Evolutionary conservation across 2,113 vertebrate genomes (phyloP).

Genomic region (Salvelinus sp.): DNA sequence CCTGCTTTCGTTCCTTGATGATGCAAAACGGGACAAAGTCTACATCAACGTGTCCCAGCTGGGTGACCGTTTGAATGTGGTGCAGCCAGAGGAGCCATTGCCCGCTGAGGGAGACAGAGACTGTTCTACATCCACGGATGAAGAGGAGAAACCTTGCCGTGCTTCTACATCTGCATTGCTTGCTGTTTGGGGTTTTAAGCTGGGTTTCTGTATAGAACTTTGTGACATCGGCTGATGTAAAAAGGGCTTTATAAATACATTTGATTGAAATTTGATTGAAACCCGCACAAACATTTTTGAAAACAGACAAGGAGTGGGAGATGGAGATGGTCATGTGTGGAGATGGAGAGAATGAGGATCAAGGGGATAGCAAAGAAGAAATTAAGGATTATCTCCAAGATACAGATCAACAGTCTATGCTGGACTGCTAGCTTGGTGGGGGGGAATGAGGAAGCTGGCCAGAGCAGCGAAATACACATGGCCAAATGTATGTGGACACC

Average conservation of each 20-base stretch:
- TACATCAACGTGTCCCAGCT: neutral
- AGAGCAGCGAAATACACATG: neutral
- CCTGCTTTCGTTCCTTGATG: neutral
- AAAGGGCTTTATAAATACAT: too few species aligned
- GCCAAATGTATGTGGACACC: too few species aligned
- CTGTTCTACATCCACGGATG: neutral
- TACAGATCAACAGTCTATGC: neutral
- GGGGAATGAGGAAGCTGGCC: neutral
- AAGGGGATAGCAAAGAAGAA: conserved; percentile 7
- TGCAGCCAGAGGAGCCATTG: too few species aligned
- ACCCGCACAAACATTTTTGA: neutral
- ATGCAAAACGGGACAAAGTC: conserved; percentile 3
- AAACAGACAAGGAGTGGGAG: conserved; percentile 4
- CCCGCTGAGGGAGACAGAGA: neutral
- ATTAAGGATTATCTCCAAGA: neutral
- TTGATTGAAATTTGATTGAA: neutral
- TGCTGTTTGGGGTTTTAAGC: too few species aligned
- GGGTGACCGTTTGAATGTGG: neutral
- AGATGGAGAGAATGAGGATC: neutral
- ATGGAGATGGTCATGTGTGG: conserved; percentile 4
- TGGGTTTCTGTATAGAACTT: too few species aligned
- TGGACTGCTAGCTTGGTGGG: conserved; percentile 6
- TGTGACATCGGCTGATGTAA: too few species aligned
- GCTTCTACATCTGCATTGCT: too few species aligned
- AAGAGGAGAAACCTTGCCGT: neutral